Base-by-base conservation (phyloP, 1,140 invertebrate genomes). In the Sminthurinus signatus region DNA sequence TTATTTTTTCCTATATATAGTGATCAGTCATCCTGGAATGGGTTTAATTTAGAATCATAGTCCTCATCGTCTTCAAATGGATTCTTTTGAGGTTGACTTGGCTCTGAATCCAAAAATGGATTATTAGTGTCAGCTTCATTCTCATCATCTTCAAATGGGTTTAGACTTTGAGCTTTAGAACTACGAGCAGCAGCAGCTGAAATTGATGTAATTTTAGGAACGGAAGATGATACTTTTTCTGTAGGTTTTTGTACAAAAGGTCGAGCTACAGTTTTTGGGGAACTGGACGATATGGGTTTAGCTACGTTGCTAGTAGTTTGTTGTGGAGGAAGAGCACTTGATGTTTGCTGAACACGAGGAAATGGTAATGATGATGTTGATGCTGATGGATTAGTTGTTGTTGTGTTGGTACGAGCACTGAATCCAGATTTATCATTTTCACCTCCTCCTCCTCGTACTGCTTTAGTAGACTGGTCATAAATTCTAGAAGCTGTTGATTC, bases 1-100 rank as follows among this genome's bases (percentile, higher is more conserved):
- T n/a, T n/a, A n/a, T n/a, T n/a, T n/a, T n/a, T n/a, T n/a, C n/a
- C n/a, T n/a, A n/a, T n/a, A n/a, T n/a, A n/a, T n/a, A n/a, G n/a
- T n/a, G n/a, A n/a, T n/a, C n/a, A n/a, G n/a, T n/a, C n/a, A n/a
- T n/a, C n/a, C 67, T n/a, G 62, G 62, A 72, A 72, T 46, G 70
- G 70, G 52, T 72, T 72, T 1, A 72, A 52, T 50, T 54, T 67
- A 43, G 64, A n/a, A 52, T 72, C 67, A 39, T 72, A 72, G 32
- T 69, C 70, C 32, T 70, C 68, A 60, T 72, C 70, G 43, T 72
- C 67, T 51, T 72, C 70, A 67, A 72, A 72, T 42, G 70, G 70
- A 65, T 72, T 72, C 59, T 67, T 69, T 19, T 67, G 44, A 2
- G 21, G 8, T 39, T 48, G n/a, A 25, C 14, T 14, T 14, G 65